These are phyloP conservation scores for Panthera leo DNA, from an alignment of 2,113 vertebrate species.

Conservation along the genomic window DNA sequence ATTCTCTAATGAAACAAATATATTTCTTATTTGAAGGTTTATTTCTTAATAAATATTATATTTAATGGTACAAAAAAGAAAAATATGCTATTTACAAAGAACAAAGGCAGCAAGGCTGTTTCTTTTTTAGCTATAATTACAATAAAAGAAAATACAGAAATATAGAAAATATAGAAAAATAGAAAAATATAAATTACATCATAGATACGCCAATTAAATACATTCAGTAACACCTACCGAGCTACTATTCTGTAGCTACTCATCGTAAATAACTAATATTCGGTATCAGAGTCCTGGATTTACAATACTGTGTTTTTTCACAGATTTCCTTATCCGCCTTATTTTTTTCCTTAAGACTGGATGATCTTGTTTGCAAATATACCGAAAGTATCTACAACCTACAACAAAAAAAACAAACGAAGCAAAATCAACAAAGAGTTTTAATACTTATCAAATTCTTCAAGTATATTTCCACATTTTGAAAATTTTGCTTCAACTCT, in stretches of 20 bases:
- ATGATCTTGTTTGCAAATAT: constrained; percentile 79
- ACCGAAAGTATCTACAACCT: constrained; percentile 86
- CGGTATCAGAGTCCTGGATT: constrained; percentile 10
- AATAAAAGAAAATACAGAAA: constrained; percentile 24
- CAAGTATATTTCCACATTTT: not conserved
- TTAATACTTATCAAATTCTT: constrained; percentile 1
- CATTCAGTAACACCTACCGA: not conserved
- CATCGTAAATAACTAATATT: not conserved
- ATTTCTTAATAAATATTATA: constrained; percentile 39
- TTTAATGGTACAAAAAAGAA: constrained; percentile 21
- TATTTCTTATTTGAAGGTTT: not conserved
- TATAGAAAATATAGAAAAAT: constrained; percentile 18
- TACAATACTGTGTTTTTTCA: constrained; percentile 80
- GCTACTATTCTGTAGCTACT: not conserved
- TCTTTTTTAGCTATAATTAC: not conserved
- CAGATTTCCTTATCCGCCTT: constrained; percentile 82
- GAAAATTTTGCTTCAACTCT: not conserved
- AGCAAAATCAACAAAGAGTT: not conserved
- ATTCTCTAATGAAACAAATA: not conserved
- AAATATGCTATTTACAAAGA: constrained; percentile 14
- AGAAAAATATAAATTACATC: constrained; percentile 39
- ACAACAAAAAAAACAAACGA: constrained; percentile 48
- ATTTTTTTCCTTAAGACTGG: constrained; percentile 79
- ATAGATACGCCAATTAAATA: constrained; percentile 37
- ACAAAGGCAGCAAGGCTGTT: not conserved